These are phyloP conservation scores for Heliconius hermathena DNA, from an alignment of 1,140 invertebrate genomes.

Conservation along the genomic window DNA sequence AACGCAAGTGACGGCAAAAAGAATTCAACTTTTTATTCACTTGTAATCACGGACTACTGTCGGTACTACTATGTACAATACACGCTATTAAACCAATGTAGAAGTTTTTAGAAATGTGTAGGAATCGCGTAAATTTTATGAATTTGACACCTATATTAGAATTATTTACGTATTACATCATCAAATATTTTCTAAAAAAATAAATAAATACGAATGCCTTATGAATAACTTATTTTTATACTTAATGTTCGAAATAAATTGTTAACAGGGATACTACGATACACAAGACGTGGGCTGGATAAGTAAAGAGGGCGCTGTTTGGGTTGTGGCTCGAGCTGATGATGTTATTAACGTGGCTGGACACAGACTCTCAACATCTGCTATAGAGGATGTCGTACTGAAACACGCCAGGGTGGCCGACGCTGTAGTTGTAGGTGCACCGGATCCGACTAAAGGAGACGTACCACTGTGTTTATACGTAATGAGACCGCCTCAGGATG, in stretches of 20 bases:
- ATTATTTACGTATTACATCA: too few relatives aligned
- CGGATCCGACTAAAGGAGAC: constrained; percentile 94
- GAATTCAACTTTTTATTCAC: too few relatives aligned
- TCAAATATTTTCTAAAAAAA: not conserved
- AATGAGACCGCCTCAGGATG: constrained; percentile 83
- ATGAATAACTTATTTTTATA: too few relatives aligned
- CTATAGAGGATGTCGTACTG: constrained; percentile 94
- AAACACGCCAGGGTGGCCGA: constrained; percentile 91
- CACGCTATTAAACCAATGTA: too few relatives aligned
- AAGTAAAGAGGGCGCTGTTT: constrained; percentile 92
- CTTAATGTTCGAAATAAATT: too few relatives aligned
- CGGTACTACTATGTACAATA: too few relatives aligned
- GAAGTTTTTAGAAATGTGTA: too few relatives aligned
- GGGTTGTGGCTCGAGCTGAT: constrained; percentile 94
- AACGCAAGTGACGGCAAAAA: not conserved
- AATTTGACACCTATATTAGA: too few relatives aligned
- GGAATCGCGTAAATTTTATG: too few relatives aligned
- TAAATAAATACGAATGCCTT: not conserved
- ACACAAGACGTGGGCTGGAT: constrained; percentile 96
- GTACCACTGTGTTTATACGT: constrained; percentile 94
- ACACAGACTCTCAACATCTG: constrained; percentile 93
- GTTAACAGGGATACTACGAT: constrained; percentile 93
- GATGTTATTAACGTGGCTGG: constrained; percentile 98
- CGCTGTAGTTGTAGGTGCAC: constrained; percentile 93
- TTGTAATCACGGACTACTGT: too few relatives aligned